Conservation (phyloP, 1,140 invertebrate genomes). For the Copidosoma floridanum region DNA sequence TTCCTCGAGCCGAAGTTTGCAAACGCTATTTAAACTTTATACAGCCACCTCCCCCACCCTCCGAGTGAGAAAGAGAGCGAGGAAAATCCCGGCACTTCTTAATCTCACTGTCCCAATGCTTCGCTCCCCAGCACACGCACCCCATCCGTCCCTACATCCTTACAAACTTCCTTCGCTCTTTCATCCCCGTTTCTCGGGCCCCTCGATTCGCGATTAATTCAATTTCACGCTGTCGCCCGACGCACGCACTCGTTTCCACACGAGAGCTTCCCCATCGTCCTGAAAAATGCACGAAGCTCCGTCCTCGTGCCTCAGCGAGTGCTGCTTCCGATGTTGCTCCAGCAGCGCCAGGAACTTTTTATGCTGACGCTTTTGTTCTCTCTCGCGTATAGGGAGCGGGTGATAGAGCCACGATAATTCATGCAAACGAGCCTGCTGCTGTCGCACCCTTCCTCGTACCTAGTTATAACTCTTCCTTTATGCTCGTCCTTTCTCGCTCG, state of each 20-base stretch:
- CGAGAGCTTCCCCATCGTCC: background rate
- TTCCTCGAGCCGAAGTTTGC: conserved; percentile 37
- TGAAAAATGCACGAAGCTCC: conserved; percentile 12
- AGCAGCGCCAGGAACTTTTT: background rate
- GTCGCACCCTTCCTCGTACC: background rate
- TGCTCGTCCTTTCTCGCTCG: no score
- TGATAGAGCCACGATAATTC: background rate
- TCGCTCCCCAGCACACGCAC: no score
- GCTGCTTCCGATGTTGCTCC: no score
- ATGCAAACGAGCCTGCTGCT: no score
- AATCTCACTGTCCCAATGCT: conserved; percentile 4
- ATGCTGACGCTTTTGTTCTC: background rate
- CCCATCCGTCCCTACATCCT: background rate
- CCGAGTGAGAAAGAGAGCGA: background rate
- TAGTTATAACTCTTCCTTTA: background rate
- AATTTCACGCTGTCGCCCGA: conserved; percentile 36
- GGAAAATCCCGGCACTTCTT: background rate
- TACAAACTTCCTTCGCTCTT: conserved; percentile 3
- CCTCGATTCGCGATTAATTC: conserved; percentile 42
- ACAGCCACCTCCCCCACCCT: background rate
- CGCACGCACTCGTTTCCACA: conserved; percentile 10
- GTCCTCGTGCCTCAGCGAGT: background rate
- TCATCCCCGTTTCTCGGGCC: conserved; percentile 8
- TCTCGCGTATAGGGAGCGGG: no score
- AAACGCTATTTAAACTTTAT: conserved; percentile 45